phyloP scores from a whole-genome alignment of 1,140 invertebrate species.

The Sitodiplosis mosellana region DNA sequence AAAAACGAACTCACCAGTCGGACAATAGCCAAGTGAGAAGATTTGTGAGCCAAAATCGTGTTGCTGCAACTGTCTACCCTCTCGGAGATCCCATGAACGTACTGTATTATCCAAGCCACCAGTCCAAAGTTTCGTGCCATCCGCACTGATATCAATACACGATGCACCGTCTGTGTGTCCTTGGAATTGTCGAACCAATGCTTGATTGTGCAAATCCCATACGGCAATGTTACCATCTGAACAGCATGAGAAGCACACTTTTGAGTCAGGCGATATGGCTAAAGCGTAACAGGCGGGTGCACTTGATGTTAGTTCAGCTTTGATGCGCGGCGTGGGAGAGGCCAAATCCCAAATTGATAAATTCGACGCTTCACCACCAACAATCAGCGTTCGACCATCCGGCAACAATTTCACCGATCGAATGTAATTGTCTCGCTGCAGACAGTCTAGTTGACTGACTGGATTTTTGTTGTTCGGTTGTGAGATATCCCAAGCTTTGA shows the following conservation, averaged over 20 bases:
- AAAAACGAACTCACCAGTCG: conserved; percentile 38
- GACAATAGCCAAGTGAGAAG: conserved; percentile 87
- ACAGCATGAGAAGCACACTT: conserved; percentile 93
- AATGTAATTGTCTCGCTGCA: conserved; percentile 75
- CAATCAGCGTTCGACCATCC: conserved; percentile 78
- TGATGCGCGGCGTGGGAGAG: conserved; percentile 60
- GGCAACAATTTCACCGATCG: conserved; percentile 77
- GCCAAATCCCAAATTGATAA: conserved; percentile 82
- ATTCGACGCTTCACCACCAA: conserved; percentile 80
- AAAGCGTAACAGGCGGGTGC: conserved; percentile 83
- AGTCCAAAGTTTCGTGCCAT: conserved; percentile 91
- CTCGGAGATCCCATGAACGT: conserved; percentile 81
- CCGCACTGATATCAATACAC: conserved; percentile 90
- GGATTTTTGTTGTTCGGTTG: conserved; percentile 34
- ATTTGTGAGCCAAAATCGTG: conserved; percentile 82
- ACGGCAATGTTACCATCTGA: conserved; percentile 94
- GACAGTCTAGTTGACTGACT: conserved; percentile 8
- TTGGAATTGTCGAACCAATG: conserved; percentile 72
- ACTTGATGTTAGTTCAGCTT: conserved; percentile 79
- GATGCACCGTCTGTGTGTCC: conserved; percentile 90
- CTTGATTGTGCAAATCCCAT: conserved; percentile 91
- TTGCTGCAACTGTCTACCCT: conserved; percentile 72
- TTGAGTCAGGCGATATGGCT: conserved; percentile 76
- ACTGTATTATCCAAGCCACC: conserved; percentile 91
- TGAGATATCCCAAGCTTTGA: conserved; percentile 71